Conservation (phyloP, 1,140 invertebrate genomes). For the Steinernema khuongi region DNA sequence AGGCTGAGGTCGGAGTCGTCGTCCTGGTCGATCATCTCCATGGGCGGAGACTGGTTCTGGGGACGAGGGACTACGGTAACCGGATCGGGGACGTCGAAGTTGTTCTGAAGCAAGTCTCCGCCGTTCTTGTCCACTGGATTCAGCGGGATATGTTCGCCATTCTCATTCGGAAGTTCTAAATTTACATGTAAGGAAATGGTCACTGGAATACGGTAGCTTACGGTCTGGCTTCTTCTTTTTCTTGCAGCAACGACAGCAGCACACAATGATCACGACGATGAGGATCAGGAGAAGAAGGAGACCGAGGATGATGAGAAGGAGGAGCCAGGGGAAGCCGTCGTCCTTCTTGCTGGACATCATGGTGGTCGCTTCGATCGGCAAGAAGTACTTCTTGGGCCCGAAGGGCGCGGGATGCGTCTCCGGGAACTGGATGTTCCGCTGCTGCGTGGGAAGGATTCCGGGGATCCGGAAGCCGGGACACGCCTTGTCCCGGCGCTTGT, state of each 20-base stretch:
- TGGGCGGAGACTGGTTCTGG: background rate
- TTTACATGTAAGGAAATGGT: background rate
- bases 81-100: constrained; percentile 3
- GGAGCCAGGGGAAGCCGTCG: background rate
- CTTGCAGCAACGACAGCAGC: background rate
- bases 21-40: background rate
- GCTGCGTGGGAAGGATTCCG: background rate
- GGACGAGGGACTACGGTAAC: background rate
- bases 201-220: background rate
- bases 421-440: background rate
- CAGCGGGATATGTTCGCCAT: background rate
- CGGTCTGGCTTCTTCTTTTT: background rate
- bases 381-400: constrained; percentile 6
- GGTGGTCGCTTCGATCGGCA: background rate
- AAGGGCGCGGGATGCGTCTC: background rate
- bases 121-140: background rate
- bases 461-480: background rate
- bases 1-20: background rate
- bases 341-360: background rate
- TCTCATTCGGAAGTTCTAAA: background rate
- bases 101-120: background rate
- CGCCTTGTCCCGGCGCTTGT: background rate
- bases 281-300: background rate
- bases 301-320: background rate
- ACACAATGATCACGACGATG: background rate